These are phyloP conservation scores for Chaetodon trifascialis DNA, from an alignment of 2,113 vertebrate genomes.

Conservation along the genomic window DNA sequence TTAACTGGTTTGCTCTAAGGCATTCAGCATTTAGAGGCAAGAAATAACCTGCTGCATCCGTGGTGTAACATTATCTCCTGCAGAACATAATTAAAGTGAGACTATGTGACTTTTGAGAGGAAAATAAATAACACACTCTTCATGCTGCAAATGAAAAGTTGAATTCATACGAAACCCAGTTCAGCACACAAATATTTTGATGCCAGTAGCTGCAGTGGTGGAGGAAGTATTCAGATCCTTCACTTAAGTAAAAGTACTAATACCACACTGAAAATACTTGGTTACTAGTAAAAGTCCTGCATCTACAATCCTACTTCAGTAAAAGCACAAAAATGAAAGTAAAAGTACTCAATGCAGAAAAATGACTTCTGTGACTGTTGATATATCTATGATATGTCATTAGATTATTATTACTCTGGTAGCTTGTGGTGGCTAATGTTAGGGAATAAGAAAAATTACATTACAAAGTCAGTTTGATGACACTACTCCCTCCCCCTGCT, in stretches of 20 bases:
- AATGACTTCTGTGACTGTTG: too few relatives aligned
- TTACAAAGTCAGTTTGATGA: constrained; percentile 5
- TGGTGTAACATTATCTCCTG: neutral
- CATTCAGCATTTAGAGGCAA: neutral
- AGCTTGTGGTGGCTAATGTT: neutral
- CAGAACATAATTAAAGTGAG: neutral
- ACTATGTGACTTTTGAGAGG: neutral
- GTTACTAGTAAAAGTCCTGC: too few relatives aligned
- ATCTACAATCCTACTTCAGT: too few relatives aligned
- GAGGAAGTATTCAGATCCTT: too few relatives aligned
- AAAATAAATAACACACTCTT: neutral
- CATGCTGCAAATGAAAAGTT: neutral
- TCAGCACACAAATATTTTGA: neutral
- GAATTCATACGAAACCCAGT: neutral
- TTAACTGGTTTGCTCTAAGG: neutral
- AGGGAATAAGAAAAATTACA: neutral
- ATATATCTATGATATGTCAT: too few relatives aligned
- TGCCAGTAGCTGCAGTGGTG: neutral
- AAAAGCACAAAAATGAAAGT: too few relatives aligned
- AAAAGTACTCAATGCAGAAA: too few relatives aligned
- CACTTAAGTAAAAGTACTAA: too few relatives aligned
- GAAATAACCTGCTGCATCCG: neutral
- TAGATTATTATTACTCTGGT: neutral
- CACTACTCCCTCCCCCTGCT: neutral
- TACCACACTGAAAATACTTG: too few relatives aligned